Conservation (phyloP, 1,140 invertebrate species). For the Platyura marginata region DNA sequence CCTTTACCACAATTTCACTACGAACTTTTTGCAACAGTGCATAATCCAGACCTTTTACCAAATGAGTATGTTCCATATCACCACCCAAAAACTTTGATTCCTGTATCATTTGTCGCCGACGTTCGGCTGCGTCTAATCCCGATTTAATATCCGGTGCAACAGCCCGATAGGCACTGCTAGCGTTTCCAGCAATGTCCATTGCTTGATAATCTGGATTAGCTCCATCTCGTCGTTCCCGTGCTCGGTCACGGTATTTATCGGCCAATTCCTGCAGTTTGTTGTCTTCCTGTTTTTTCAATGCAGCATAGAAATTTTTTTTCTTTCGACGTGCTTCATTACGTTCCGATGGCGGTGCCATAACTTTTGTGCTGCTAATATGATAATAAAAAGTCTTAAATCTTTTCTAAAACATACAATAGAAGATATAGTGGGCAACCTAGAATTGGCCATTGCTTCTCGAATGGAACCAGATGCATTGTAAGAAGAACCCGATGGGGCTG, state of each 20-base stretch:
- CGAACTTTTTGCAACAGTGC: constrained; percentile 92
- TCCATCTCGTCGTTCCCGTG: constrained; percentile 83
- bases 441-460: constrained; percentile 38
- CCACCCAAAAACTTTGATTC: constrained; percentile 99
- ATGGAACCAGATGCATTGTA: constrained; percentile 30
- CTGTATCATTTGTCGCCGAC: constrained; percentile 88
- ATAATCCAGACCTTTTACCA: constrained; percentile 99
- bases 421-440: constrained; percentile 26
- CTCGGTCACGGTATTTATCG: constrained; percentile 85
- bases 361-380: constrained; percentile 2
- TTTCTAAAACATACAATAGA: not conserved
- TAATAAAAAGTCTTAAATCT: not conserved
- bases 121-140: constrained; percentile 86
- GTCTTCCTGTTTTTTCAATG: constrained; percentile 88
- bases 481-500: constrained; percentile 11
- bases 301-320: constrained; percentile 84
- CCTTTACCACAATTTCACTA: constrained; percentile 63
- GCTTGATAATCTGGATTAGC: constrained; percentile 65
- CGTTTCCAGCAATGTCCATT: constrained; percentile 40
- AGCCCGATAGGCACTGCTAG: constrained; percentile 73
- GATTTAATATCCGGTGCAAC: constrained; percentile 91
- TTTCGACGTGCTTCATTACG: constrained; percentile 55
- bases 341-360: constrained; percentile 29
- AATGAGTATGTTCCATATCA: constrained; percentile 99
- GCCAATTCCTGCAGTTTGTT: constrained; percentile 90